Base-by-base conservation (phyloP, 2,888 invertebrate genomes). In the Lasioglossum pauxillum region DNA sequence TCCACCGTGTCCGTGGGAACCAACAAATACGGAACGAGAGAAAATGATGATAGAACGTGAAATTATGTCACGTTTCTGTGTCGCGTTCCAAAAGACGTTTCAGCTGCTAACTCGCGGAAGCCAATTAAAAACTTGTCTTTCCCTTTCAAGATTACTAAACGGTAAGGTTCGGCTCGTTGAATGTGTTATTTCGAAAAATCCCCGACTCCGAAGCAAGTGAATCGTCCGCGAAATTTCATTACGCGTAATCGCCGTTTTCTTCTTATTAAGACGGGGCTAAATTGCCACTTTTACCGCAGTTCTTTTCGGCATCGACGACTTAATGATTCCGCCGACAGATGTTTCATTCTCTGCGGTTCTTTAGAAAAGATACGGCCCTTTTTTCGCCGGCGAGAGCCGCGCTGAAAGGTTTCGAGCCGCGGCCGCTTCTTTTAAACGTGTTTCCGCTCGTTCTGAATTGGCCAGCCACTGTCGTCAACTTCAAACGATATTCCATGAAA, bases 271-370 rank as follows among this genome's bases (percentile, higher is more conserved):
- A 12, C n/a, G n/a, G 23, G 14, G 35, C 23, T 23, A 60, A 82
- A 83, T 82, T 78, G 69, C 60, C 35, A 46, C 23, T 77, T n/a
- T 31, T 16, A 2, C 69, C 69, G 49, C 67, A 12, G 38, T 27
- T 69, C 53, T 27, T 69, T 49, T 38, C 74, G 46, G 23, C 49
- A 74, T 82, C 82, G 35, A 69, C 82, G 41, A 78, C 75, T 78
- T 69, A 75, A 84, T 44, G 57, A 78, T 41, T 57, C 46, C 16
- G 23, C 53, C 23, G 53, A 67, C 83, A 60, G 78, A 84, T 83
- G 78, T 84, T 78, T 83, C 84, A 71, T 84, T 84, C 83, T 78
- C 19, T n/a, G 78, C 83, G 41, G 74, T 60, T 38, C 83, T 83
- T 83, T 83, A 71, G 78, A 84, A 84, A 78, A 77, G 73, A 69